A percentile compares a stretch with the other conserved stretches of the same genome.
phyloP scores from a whole-genome alignment of 1,140 invertebrate species.

The Dendroctonus valens region DNA sequence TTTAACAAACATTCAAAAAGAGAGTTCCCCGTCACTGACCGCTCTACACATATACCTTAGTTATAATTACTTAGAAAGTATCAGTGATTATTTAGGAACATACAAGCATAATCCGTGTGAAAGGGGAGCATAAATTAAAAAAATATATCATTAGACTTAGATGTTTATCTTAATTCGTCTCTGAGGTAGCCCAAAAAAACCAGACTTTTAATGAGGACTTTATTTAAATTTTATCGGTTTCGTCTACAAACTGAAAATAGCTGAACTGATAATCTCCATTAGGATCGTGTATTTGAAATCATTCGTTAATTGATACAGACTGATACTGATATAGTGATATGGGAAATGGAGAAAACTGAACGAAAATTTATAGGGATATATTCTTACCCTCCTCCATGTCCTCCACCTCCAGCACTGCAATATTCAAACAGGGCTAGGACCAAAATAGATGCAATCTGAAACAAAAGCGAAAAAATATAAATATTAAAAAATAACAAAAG shows the following conservation, averaged over 20 bases:
- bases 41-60: too few relatives aligned
- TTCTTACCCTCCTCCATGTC: constrained; percentile 33
- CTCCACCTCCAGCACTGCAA: constrained; percentile 36
- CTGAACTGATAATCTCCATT: neutral
- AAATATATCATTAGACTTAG: neutral
- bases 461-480: constrained; percentile 14
- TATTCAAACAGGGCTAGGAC: constrained; percentile 38
- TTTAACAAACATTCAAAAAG: too few relatives aligned
- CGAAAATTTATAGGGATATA: too few relatives aligned
- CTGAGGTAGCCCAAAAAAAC: constrained; percentile 1
- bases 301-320: too few relatives aligned
- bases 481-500: neutral
- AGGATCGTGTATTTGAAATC: too few relatives aligned
- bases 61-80: too few relatives aligned
- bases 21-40: too few relatives aligned
- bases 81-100: neutral
- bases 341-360: too few relatives aligned
- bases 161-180: constrained; percentile 1
- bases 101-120: constrained; percentile 4
- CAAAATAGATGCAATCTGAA: constrained; percentile 42
- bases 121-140: constrained; percentile 2
- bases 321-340: too few relatives aligned
- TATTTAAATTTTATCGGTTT: constrained; percentile 11
- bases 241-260: neutral
- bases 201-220: neutral